phyloP scores from a whole-genome alignment of 2,797 vertebrate species.

The Xenopus petersii region DNA sequence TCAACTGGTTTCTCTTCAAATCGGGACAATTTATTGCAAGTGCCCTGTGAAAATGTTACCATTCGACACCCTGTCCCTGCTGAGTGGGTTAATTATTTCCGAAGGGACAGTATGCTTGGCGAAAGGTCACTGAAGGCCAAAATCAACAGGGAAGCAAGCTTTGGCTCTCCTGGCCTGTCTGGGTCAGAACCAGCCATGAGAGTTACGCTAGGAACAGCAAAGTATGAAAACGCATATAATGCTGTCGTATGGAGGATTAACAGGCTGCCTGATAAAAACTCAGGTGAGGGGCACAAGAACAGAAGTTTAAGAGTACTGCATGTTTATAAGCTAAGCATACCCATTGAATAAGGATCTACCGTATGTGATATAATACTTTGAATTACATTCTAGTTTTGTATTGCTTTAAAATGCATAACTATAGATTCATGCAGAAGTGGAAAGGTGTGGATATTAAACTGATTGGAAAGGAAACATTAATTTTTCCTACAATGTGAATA shows the following conservation, averaged over 20 bases:
- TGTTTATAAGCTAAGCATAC: too few relatives aligned
- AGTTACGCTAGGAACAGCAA: slow-evolving; percentile 83
- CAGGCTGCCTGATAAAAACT: slow-evolving; percentile 85
- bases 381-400: too few relatives aligned
- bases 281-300: slow-evolving; percentile 64
- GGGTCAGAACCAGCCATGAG: slow-evolving; percentile 86
- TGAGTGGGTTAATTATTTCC: slow-evolving; percentile 86
- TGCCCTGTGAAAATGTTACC: slow-evolving; percentile 84
- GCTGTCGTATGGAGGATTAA: slow-evolving; percentile 85
- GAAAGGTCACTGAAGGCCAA: slow-evolving; percentile 85
- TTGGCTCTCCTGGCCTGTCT: slow-evolving; percentile 74
- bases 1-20: slow-evolving; percentile 80
- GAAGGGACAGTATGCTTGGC: slow-evolving; percentile 77
- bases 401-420: too few relatives aligned
- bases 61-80: slow-evolving; percentile 81
- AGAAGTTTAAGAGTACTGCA: too few relatives aligned
- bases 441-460: too few relatives aligned
- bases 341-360: too few relatives aligned
- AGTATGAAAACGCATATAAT: slow-evolving; percentile 84
- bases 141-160: slow-evolving; percentile 83
- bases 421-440: too few relatives aligned
- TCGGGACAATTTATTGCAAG: slow-evolving; percentile 73
- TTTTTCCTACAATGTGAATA: too few relatives aligned
- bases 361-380: too few relatives aligned
- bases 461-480: too few relatives aligned